phyloP scores from a whole-genome alignment of 2,113 vertebrate species.

The Euleptes europaea region DNA sequence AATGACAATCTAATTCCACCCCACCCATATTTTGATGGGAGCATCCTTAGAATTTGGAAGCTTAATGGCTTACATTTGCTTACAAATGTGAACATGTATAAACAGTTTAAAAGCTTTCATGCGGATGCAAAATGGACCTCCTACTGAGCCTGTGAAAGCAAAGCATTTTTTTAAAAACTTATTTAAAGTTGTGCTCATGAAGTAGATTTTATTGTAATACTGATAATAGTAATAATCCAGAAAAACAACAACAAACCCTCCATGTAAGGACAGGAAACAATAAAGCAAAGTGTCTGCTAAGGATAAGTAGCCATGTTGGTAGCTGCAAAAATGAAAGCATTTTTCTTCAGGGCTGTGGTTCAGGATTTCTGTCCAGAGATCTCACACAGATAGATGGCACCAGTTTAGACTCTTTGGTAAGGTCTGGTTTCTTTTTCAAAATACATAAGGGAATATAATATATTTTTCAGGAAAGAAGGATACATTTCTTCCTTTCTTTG shows the following conservation, averaged over 20 bases:
- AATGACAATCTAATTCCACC: background rate
- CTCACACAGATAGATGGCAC: background rate
- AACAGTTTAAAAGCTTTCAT: slow-evolving; percentile 17
- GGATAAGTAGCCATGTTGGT: background rate
- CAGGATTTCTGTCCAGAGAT: background rate
- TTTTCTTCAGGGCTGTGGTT: slow-evolving; percentile 8
- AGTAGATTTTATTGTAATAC: slow-evolving; percentile 18
- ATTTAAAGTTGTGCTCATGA: slow-evolving; percentile 13
- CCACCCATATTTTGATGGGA: slow-evolving; percentile 22
- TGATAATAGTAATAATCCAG: slow-evolving; percentile 21
- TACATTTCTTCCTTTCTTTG: too few species aligned
- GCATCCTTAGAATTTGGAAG: slow-evolving; percentile 9
- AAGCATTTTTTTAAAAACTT: background rate
- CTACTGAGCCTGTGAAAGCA: slow-evolving; percentile 22
- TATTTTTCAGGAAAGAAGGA: too few species aligned
- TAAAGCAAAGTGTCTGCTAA: background rate
- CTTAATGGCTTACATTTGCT: slow-evolving; percentile 21
- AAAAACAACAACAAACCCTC: background rate
- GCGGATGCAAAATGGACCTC: slow-evolving; percentile 22
- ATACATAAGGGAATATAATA: too few species aligned
- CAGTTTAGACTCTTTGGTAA: background rate
- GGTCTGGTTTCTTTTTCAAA: background rate
- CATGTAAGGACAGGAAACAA: background rate
- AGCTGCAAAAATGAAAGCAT: background rate
- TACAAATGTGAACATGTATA: background rate